These are phyloP conservation scores for Chaetorhynchus papuensis DNA, from an alignment of 2,113 vertebrate species.

Conservation along the genomic window DNA sequence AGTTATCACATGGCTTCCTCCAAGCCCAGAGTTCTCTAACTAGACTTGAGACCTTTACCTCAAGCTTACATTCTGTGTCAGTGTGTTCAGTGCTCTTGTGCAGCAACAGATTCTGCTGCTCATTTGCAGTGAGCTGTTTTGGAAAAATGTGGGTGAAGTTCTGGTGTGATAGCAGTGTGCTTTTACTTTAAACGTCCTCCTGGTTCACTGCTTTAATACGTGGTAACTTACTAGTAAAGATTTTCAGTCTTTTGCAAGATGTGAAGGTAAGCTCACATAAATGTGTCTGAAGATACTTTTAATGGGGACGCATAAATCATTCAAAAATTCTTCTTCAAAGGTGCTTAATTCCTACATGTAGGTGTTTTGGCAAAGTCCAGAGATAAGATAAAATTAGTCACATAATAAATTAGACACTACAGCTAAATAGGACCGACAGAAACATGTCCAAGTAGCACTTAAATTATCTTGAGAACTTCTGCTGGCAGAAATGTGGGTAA, in stretches of 20 bases:
- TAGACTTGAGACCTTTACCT: not conserved
- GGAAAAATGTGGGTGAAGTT: not conserved
- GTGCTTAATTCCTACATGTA: not conserved
- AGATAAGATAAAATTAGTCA: not conserved
- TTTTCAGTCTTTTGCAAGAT: not conserved
- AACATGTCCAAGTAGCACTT: not conserved
- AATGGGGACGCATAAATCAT: not conserved
- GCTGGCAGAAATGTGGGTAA: not conserved
- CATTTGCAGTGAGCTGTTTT: not conserved
- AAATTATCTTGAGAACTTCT: not conserved
- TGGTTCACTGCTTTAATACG: not conserved
- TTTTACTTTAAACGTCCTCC: not conserved
- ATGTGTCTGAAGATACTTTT: not conserved
- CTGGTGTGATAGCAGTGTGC: not conserved
- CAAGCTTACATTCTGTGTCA: not conserved
- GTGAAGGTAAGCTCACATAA: not conserved
- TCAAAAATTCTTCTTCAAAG: not conserved
- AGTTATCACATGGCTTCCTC: not conserved
- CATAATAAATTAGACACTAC: not conserved
- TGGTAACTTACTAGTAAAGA: not conserved
- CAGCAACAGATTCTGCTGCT: not conserved
- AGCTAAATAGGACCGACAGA: not conserved
- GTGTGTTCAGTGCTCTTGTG: not conserved
- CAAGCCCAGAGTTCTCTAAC: not conserved
- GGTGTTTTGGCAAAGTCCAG: slow-evolving; percentile 1